Base-by-base conservation (phyloP, 2,888 invertebrate species). In the Clusia tigrina region DNA sequence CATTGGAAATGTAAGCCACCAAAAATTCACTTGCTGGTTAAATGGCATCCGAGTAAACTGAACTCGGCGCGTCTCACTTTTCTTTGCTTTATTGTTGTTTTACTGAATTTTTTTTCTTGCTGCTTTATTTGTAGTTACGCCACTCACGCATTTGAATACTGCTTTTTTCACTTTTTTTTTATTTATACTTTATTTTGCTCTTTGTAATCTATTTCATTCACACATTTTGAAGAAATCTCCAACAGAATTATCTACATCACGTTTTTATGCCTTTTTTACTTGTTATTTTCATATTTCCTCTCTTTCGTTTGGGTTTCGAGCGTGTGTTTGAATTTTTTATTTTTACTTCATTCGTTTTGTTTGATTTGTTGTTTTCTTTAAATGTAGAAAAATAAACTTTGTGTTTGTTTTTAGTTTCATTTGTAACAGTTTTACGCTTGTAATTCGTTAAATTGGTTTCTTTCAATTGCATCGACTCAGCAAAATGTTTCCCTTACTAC, bases 281-380 rank as follows among this genome's bases (percentile, higher is more conserved):
- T 5, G 51, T 52, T 52, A 3, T 12, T 22, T 24, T 52, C 32
- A 37, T 54, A 37, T 54, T 59, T 38, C 38, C 25, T 37, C 23
- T 12, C 23, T 53, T n/a, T n/a, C 53, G 22, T 53, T 53, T 24
- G 24, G 24, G 51, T 51, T 51, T 42, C 10, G n/a, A 42, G 42
- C n/a, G 42, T 54, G 58, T 57, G 60, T 62, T 37, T 62, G 20
- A 18, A 53, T 59, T 54, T 56, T 26, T 51, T 53, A 20, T 58
- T 58, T 61, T 66, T 64, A 24, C 18, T 55, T 65, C 42, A 26
- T 54, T 52, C 53, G 64, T 48, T 62, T 63, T 66, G 60, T 56
- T 22, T 55, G 63, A 57, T 22, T 60, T 65, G 52, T 54, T 68
- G 58, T 70, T 63, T 70, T 71, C 65, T 67, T 69, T 63, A 55